Base-by-base conservation (phyloP, 2,113 vertebrate genomes). In the Corydoras maculifer region DNA sequence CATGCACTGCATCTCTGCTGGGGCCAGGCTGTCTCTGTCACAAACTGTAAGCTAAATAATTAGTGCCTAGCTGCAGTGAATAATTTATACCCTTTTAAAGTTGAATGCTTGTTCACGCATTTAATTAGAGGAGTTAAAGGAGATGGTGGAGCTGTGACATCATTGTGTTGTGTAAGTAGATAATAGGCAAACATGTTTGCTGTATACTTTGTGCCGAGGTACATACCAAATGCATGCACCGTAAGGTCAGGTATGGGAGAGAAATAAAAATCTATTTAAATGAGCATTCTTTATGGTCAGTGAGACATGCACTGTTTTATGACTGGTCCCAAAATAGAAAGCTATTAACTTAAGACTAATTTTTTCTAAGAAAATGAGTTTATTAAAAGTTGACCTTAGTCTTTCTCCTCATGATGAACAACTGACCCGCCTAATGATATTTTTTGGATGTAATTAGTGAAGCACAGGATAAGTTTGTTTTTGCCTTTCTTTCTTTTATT, bases 51-150 rank as follows among this genome's bases (percentile, higher is more conserved):
- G 2, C 3, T 55, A 68, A 73, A 62, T 74, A 68, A 67, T 68
- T 68, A 68, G 58, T 57, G 65, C 5, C 51, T 55, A 49, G 18
- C 32, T 57, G 35, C 5, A 12, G 12, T 74, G 59, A 74, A 74
- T 74, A 74, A 74, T 74, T 74, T 3, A 74, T 13, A 67, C 9
- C 72, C 57, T 62, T 62, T 74, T 15, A 74, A 74, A 62, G 32
- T 68, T 68, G 58, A 30, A 68, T 74, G 58, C 65, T 43, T 15
- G 61, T 30, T 74, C 58, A 74, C 58, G 62, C 65, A 62, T 74
- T 61, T 18, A 13, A 73, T 73, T 67, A 67, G 31, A 61, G 58
- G 64, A 18, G 51, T 43, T 15, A 29, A 53, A 57, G 55, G 32
- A 72, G 9, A 5, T 14, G 31, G 51, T 14, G 13, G 13, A 43